Conservation (phyloP, 2,888 invertebrate genomes). For the Andricus quercusramuli region DNA sequence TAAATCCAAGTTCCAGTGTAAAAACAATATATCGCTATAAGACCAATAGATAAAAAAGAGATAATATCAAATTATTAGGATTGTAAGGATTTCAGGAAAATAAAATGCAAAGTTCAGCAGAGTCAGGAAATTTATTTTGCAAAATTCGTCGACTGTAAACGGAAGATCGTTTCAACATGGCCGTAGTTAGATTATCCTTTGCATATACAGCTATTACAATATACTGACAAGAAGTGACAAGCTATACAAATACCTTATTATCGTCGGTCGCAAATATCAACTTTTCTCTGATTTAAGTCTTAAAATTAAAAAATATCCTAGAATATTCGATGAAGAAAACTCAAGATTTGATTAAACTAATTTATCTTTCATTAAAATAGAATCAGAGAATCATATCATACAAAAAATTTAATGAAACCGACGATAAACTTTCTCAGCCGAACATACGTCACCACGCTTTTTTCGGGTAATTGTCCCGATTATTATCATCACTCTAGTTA, state of each 20-base stretch:
- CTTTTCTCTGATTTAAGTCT: not conserved
- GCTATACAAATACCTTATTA: constrained; percentile 23
- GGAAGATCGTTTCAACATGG: constrained; percentile 16
- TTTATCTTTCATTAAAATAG: not conserved
- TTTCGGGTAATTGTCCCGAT: constrained; percentile 7
- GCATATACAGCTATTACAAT: constrained; percentile 17
- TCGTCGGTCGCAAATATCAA: constrained; percentile 9
- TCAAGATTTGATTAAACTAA: not conserved
- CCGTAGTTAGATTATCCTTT: constrained; percentile 17
- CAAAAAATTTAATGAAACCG: not conserved
- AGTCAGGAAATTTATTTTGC: constrained; percentile 31
- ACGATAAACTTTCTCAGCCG: not conserved
- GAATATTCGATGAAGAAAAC: not conserved
- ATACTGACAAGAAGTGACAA: constrained; percentile 27
- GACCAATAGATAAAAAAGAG: too few relatives aligned
- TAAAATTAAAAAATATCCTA: not conserved
- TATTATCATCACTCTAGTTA: constrained; percentile 53
- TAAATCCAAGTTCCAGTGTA: too few relatives aligned
- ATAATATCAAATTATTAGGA: too few relatives aligned
- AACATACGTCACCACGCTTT: not conserved
- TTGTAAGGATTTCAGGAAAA: not conserved
- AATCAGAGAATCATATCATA: not conserved
- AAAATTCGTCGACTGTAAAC: constrained; percentile 30
- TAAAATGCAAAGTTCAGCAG: not conserved
- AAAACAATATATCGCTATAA: too few relatives aligned